These are phyloP conservation scores for Penaeus vannamei DNA, from an alignment of 1,140 invertebrate genomes.

Conservation along the genomic window DNA sequence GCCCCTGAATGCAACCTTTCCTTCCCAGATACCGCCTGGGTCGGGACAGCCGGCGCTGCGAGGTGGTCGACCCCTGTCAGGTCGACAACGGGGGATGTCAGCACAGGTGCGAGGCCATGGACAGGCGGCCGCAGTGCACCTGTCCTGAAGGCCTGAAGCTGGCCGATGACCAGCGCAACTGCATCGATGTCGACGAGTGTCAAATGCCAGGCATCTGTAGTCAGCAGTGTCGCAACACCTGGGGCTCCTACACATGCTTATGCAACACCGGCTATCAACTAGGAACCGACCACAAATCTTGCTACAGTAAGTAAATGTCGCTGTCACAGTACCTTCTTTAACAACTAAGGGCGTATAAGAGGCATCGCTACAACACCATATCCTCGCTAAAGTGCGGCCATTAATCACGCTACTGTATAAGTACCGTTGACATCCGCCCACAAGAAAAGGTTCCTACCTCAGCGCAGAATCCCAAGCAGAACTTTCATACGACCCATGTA, in stretches of 20 bases:
- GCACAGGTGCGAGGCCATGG: slow-evolving; percentile 73
- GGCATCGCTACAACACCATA: neutral
- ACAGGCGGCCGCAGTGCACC: slow-evolving; percentile 57
- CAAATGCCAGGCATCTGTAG: slow-evolving; percentile 68
- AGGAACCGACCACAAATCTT: slow-evolving; percentile 47
- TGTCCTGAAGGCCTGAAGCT: slow-evolving; percentile 68
- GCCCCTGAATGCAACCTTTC: too few species aligned
- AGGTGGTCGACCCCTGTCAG: slow-evolving; percentile 69
- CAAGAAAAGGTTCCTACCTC: too few species aligned
- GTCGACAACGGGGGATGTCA: slow-evolving; percentile 73
- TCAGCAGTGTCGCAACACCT: slow-evolving; percentile 71
- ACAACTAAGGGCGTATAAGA: neutral
- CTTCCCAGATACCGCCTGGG: slow-evolving; percentile 20
- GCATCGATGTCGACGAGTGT: slow-evolving; percentile 68
- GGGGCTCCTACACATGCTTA: slow-evolving; percentile 75
- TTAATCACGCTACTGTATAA: too few species aligned
- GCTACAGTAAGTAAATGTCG: slow-evolving; percentile 69
- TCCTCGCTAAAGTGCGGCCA: neutral
- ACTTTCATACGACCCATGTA: too few species aligned
- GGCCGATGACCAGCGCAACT: slow-evolving; percentile 71
- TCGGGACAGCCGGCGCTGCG: slow-evolving; percentile 74
- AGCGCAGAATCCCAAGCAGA: too few species aligned
- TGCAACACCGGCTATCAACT: slow-evolving; percentile 72
- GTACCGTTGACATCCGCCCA: too few species aligned
- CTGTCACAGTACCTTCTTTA: neutral